A percentile compares a stretch with the other conserved stretches of the same genome.
phyloP scores from a whole-genome alignment of 2,797 vertebrate species.

The Hephaestus fuliginosus region DNA sequence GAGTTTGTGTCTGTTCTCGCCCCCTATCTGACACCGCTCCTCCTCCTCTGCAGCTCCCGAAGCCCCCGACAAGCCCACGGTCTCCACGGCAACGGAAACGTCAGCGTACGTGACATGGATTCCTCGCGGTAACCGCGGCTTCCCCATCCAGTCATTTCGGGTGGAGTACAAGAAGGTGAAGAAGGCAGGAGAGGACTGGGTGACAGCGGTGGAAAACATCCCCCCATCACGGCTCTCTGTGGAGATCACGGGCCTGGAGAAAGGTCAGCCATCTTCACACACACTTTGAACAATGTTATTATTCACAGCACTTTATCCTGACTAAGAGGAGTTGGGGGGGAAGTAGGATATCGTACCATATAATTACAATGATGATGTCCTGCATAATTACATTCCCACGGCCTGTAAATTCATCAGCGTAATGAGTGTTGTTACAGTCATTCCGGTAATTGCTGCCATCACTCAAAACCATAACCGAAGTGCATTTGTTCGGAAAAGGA shows the following conservation, averaged over 20 bases:
- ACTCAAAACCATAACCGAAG: constrained; percentile 65
- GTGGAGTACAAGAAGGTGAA: constrained; percentile 96
- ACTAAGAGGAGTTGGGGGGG: constrained; percentile 31
- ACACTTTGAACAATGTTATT: constrained; percentile 27
- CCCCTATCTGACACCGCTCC: constrained; percentile 37
- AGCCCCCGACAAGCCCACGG: constrained; percentile 97
- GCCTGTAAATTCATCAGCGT: constrained; percentile 74
- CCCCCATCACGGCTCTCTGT: constrained; percentile 96
- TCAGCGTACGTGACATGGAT: constrained; percentile 99
- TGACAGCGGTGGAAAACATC: constrained; percentile 93
- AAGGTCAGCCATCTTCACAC: constrained; percentile 86
- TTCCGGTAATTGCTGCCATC: constrained; percentile 76
- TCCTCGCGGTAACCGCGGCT: constrained; percentile 96
- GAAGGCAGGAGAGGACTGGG: constrained; percentile 93
- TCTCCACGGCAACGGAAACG: constrained; percentile 95
- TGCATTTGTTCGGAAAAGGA: constrained; percentile 54
- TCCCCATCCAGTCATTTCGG: constrained; percentile 96
- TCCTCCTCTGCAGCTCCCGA: constrained; percentile 90
- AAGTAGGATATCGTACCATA: constrained; percentile 34
- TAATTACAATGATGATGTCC: constrained; percentile 71
- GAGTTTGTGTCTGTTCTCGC: constrained; percentile 35
- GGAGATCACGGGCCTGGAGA: constrained; percentile 95
- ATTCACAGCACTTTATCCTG: constrained; percentile 35
- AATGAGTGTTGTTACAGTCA: constrained; percentile 76
- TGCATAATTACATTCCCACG: constrained; percentile 73